These are phyloP conservation scores for Gryllus longicercus DNA, from an alignment of 2,888 invertebrate species.

Conservation along the genomic window DNA sequence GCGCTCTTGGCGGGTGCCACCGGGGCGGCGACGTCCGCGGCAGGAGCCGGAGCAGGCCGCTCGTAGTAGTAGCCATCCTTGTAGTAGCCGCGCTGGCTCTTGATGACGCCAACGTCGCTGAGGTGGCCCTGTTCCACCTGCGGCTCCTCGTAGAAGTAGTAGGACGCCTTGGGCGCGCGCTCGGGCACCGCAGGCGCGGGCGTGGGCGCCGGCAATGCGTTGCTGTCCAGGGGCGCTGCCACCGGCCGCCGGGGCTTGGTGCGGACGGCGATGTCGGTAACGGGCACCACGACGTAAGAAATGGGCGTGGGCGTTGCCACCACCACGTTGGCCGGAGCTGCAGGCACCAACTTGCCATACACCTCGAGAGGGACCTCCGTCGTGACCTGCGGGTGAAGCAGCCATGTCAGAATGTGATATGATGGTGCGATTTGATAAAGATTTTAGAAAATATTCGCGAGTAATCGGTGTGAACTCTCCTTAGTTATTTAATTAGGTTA, in stretches of 20 bases:
- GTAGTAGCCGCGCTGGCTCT: constrained; percentile 20
- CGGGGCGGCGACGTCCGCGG: neutral
- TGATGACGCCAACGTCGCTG: constrained; percentile 33
- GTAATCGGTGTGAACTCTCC: too few relatives aligned
- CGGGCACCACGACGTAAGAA: constrained; percentile 26
- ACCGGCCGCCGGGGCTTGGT: constrained; percentile 45
- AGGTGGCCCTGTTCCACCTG: constrained; percentile 20
- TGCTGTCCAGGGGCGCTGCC: constrained; percentile 18
- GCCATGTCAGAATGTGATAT: too few relatives aligned
- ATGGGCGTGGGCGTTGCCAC: constrained; percentile 22
- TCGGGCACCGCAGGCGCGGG: neutral
- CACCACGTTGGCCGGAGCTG: constrained; percentile 20
- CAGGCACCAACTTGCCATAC: neutral
- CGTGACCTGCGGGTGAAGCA: constrained; percentile 3
- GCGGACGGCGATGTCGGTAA: constrained; percentile 27
- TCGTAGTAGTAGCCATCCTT: constrained; percentile 19
- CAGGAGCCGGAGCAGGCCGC: neutral
- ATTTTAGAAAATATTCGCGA: too few relatives aligned
- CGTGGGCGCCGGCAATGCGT: constrained; percentile 19
- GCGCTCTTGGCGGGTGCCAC: neutral
- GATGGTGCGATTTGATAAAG: too few relatives aligned
- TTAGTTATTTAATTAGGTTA: too few relatives aligned
- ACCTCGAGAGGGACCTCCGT: neutral
- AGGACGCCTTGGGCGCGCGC: constrained; percentile 51
- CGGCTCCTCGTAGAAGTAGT: constrained; percentile 65